Evolutionary conservation across 2,113 vertebrate species (phyloP).

Genomic region (Acanthochromis polyacanthus): DNA sequence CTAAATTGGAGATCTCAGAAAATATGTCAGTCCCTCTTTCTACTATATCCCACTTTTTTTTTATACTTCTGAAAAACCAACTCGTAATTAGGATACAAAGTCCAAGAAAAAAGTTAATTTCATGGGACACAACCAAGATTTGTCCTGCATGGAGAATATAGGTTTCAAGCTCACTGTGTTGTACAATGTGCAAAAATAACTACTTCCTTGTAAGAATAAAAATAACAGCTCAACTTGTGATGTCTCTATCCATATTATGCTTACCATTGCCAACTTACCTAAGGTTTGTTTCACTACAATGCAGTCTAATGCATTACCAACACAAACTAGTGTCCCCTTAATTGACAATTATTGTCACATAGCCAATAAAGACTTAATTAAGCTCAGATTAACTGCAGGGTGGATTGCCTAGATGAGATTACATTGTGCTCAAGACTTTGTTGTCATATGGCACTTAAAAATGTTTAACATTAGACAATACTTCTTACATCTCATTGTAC

Average conservation of each 20-base stretch:
- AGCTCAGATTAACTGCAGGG: too few relatives aligned
- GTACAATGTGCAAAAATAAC: background rate
- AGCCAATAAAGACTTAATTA: too few relatives aligned
- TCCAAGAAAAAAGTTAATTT: background rate
- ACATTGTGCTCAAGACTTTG: too few relatives aligned
- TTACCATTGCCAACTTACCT: too few relatives aligned
- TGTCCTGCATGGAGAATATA: background rate
- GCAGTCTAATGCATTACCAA: too few relatives aligned
- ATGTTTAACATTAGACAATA: too few relatives aligned
- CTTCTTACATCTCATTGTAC: too few relatives aligned
- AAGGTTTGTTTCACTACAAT: too few relatives aligned
- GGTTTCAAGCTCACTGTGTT: background rate
- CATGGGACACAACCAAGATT: background rate
- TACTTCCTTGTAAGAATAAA: background rate
- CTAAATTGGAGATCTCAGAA: slow-evolving; percentile 38
- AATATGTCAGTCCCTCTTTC: slow-evolving; percentile 17
- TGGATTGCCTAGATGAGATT: too few relatives aligned
- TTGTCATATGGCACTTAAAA: too few relatives aligned
- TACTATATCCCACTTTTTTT: slow-evolving; percentile 24
- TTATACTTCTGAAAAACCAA: slow-evolving; percentile 6
- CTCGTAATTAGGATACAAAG: background rate
- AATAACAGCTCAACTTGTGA: background rate
- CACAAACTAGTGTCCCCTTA: too few relatives aligned
- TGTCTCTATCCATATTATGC: background rate
- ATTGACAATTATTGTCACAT: too few relatives aligned